Conservation (phyloP, 2,888 invertebrate genomes). For the Elgonia sp. region DNA sequence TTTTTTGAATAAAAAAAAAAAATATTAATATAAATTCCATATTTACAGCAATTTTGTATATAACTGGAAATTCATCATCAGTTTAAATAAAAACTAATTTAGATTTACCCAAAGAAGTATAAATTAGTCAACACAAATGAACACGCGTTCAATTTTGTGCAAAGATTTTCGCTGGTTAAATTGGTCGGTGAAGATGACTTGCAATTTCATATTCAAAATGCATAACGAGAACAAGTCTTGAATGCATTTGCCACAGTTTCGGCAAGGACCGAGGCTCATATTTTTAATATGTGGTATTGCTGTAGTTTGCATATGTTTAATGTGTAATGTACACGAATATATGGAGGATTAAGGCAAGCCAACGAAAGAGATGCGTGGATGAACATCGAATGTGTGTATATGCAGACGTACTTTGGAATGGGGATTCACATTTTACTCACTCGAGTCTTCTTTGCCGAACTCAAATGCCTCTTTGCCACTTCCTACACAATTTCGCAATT, state of each 20-base stretch:
- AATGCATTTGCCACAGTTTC: constrained; percentile 19
- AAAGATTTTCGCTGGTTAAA: constrained; percentile 5
- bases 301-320: constrained; percentile 55
- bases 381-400: constrained; percentile 49
- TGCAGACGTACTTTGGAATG: constrained; percentile 39
- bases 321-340: constrained; percentile 45
- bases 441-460: constrained; percentile 49
- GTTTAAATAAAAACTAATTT: background rate
- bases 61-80: too few species aligned
- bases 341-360: constrained; percentile 33
- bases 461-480: constrained; percentile 42
- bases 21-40: too few species aligned
- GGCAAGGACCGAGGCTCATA: constrained; percentile 35
- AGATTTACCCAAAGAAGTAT: background rate
- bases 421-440: constrained; percentile 67
- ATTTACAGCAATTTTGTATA: too few species aligned
- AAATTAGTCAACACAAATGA: background rate
- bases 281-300: constrained; percentile 64
- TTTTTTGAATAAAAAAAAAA: too few species aligned
- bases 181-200: constrained; percentile 30
- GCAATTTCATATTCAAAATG: constrained; percentile 48
- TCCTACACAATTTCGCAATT: constrained; percentile 53
- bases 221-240: constrained; percentile 30
- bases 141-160: background rate
- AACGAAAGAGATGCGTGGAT: constrained; percentile 68